A percentile compares a stretch with the other conserved stretches of the same genome.
Conservation (phyloP, 1,140 invertebrate genomes). For the Bombus terrestris region DNA sequence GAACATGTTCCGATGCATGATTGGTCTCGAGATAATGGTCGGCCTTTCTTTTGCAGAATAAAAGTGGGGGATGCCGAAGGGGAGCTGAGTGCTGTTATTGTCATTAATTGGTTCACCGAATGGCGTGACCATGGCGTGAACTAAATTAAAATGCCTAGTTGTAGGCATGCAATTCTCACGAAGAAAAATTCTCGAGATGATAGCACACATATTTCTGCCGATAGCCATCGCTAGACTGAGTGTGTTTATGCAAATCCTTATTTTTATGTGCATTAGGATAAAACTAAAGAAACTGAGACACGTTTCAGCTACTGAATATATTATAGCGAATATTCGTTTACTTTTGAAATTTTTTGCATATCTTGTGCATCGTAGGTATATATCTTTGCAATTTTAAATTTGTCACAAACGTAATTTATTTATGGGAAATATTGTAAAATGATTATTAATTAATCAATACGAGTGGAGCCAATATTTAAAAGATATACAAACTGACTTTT, state of each 20-base stretch:
- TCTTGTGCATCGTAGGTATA: no score
- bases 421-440: no score
- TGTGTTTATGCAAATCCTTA: neutral
- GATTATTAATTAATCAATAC: no score
- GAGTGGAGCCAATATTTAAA: neutral
- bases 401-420: no score
- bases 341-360: no score
- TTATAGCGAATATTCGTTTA: neutral
- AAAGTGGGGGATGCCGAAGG: conserved; percentile 2
- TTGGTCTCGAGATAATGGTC: conserved; percentile 27
- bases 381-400: no score
- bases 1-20: conserved; percentile 19
- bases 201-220: neutral
- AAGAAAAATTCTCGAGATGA: conserved; percentile 44
- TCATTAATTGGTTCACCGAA: conserved; percentile 63
- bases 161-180: conserved; percentile 11
- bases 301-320: neutral
- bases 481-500: neutral
- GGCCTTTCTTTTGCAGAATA: conserved; percentile 14
- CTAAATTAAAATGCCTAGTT: conserved; percentile 61
- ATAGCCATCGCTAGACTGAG: neutral
- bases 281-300: neutral
- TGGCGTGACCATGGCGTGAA: conserved; percentile 25
- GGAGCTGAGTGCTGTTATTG: conserved; percentile 35
- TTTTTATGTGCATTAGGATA: neutral